Evolutionary conservation across 2,797 vertebrate species (phyloP).

Genomic region (Phoxinus dragarum): DNA sequence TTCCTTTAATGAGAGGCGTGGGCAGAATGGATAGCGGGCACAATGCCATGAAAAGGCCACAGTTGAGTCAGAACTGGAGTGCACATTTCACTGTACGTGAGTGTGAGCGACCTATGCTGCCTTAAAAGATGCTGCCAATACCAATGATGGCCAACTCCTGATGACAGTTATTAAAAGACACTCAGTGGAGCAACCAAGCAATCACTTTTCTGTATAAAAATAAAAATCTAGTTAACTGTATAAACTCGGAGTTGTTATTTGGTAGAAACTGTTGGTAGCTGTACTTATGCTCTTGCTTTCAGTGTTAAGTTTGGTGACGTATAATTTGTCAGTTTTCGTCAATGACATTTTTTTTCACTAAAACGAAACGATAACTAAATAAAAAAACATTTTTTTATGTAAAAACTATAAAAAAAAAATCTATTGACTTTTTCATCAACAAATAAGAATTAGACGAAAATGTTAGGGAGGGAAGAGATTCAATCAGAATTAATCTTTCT

Average conservation of each 20-base stretch:
- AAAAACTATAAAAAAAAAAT: background rate
- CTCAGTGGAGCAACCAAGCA: background rate
- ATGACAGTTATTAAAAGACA: background rate
- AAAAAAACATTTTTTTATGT: background rate
- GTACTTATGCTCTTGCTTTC: background rate
- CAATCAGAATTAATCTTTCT: background rate
- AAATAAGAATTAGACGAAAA: background rate
- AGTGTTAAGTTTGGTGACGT: background rate
- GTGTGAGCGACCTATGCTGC: too few relatives aligned
- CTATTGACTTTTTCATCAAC: background rate
- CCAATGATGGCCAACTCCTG: background rate
- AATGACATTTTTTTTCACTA: too few relatives aligned
- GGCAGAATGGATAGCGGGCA: background rate
- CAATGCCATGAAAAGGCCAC: constrained; percentile 5
- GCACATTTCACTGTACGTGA: background rate
- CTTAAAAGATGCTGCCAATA: background rate
- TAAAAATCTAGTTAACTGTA: background rate
- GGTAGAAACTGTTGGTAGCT: background rate
- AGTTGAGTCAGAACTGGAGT: constrained; percentile 7
- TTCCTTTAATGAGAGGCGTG: background rate
- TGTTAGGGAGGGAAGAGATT: too few relatives aligned
- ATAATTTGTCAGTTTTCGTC: background rate
- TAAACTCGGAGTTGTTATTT: background rate
- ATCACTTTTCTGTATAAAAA: background rate
- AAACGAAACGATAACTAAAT: background rate